Conservation (phyloP, 2,888 invertebrate genomes). For the Deilephila elpenor region DNA sequence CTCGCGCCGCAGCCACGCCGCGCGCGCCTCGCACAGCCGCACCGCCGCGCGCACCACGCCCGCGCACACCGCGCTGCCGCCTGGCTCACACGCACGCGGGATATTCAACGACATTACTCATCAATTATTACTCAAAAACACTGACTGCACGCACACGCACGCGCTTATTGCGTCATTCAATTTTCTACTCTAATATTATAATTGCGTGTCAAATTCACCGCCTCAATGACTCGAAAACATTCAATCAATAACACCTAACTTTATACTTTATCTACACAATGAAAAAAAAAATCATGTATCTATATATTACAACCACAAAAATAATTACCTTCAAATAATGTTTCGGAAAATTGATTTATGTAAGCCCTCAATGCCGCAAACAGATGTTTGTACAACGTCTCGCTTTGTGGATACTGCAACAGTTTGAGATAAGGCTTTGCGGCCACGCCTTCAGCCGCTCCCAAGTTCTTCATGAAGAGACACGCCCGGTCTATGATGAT, state of each 20-base stretch:
- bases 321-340: slow-evolving; percentile 90
- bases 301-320: not conserved
- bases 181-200: not conserved
- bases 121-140: no score
- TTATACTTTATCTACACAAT: no score
- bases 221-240: no score
- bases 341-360: slow-evolving; percentile 94
- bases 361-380: slow-evolving; percentile 96
- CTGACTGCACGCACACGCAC: not conserved
- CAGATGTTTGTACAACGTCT: slow-evolving; percentile 94
- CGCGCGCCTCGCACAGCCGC: slow-evolving; percentile 93
- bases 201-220: not conserved
- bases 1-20: slow-evolving; percentile 93
- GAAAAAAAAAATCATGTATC: no score
- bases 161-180: not conserved
- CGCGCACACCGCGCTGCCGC: slow-evolving; percentile 91
- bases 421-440: slow-evolving; percentile 95
- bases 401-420: slow-evolving; percentile 95
- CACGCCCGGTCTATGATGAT: slow-evolving; percentile 94
- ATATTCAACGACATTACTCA: no score
- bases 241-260: no score
- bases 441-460: slow-evolving; percentile 91
- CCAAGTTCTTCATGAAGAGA: slow-evolving; percentile 92
- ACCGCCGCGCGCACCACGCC: slow-evolving; percentile 92
- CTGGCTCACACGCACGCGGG: slow-evolving; percentile 65